Evolutionary conservation across 1,140 invertebrate species (phyloP).

Genomic region (Ruditapes philippinarum): DNA sequence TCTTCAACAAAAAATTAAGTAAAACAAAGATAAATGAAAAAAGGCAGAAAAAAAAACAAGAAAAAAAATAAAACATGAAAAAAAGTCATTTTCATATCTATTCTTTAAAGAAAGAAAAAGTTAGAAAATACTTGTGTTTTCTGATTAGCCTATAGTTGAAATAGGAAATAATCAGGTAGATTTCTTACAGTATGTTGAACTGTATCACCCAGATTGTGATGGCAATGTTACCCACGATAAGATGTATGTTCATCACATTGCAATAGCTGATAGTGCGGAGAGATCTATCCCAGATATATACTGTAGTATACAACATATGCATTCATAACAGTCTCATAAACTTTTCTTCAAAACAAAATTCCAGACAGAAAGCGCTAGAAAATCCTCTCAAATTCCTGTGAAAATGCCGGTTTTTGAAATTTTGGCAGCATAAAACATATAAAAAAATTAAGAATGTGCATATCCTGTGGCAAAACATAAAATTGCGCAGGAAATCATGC

Average conservation of each 20-base stretch:
- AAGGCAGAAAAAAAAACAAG: too few relatives aligned
- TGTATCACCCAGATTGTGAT: not conserved
- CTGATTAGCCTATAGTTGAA: not conserved
- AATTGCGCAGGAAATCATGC: too few relatives aligned
- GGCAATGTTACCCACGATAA: slow-evolving; percentile 1
- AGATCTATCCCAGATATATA: slow-evolving; percentile 4
- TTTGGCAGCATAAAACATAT: too few relatives aligned
- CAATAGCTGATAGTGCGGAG: not conserved
- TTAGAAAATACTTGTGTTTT: too few relatives aligned
- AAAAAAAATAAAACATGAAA: too few relatives aligned
- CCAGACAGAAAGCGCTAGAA: not conserved
- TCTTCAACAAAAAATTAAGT: too few relatives aligned
- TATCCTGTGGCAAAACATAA: too few relatives aligned
- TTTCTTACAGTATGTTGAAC: too few relatives aligned
- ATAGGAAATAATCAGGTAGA: not conserved
- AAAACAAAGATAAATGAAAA: too few relatives aligned
- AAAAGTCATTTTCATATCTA: too few relatives aligned
- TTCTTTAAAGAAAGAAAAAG: too few relatives aligned
- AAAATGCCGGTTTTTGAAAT: not conserved
- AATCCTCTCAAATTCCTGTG: not conserved
- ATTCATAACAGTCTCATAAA: slow-evolving; percentile 6
- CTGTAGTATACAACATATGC: not conserved
- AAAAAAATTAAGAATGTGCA: too few relatives aligned
- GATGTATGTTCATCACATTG: slow-evolving; percentile 2
- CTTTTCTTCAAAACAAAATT: slow-evolving; percentile 2